Evolutionary conservation across 2,888 invertebrate species (phyloP).

Genomic region (Cecidostiba fungosa): DNA sequence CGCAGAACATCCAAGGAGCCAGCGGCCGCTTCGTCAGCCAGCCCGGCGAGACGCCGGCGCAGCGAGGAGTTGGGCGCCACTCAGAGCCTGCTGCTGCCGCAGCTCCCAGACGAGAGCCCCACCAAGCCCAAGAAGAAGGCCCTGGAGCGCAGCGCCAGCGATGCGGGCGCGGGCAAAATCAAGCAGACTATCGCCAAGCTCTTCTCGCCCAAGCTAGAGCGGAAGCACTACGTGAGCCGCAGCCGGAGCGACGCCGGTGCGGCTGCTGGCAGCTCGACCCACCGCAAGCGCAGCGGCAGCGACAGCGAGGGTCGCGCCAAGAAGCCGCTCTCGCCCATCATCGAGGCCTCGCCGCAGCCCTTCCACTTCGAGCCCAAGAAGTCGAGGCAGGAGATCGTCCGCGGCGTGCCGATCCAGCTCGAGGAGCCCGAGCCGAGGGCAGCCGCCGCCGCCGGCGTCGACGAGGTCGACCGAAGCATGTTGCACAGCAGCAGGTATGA

Average conservation of each 20-base stretch:
- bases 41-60: constrained; percentile 77
- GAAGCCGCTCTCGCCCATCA: constrained; percentile 89
- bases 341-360: constrained; percentile 85
- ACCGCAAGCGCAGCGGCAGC: constrained; percentile 84
- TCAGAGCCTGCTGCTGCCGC: constrained; percentile 58
- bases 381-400: constrained; percentile 66
- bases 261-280: constrained; percentile 82
- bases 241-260: constrained; percentile 83
- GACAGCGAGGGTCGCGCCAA: constrained; percentile 85
- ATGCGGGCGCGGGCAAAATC: constrained; percentile 75
- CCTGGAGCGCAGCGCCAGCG: constrained; percentile 80
- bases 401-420: constrained; percentile 34
- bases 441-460: constrained; percentile 57
- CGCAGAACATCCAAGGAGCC: constrained; percentile 56
- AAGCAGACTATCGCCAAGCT: constrained; percentile 73
- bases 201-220: constrained; percentile 75
- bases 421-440: constrained; percentile 57
- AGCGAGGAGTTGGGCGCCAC: constrained; percentile 82
- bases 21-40: not conserved
- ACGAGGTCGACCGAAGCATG: constrained; percentile 73
- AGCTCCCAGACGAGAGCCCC: constrained; percentile 74
- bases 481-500: constrained; percentile 77
- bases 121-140: constrained; percentile 81
- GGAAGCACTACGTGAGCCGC: constrained; percentile 66
- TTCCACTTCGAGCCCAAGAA: constrained; percentile 74